Evolutionary conservation across 2,113 vertebrate species (phyloP).

Genomic region (Trogon surrucura): DNA sequence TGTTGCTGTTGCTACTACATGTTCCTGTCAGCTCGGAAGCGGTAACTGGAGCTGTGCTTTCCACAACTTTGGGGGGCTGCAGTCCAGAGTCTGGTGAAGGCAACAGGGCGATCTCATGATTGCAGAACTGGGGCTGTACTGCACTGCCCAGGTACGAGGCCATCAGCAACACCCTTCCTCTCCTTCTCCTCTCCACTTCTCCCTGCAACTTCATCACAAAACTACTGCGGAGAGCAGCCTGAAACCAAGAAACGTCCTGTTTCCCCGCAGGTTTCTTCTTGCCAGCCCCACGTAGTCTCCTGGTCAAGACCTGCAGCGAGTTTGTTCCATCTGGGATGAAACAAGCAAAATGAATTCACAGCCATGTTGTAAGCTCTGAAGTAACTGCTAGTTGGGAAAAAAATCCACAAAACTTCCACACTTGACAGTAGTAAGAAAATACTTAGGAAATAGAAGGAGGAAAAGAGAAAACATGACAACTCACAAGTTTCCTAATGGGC

Average conservation of each 20-base stretch:
- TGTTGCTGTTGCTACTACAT: neutral
- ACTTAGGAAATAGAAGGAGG: neutral
- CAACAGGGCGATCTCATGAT: neutral
- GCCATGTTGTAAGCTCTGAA: neutral
- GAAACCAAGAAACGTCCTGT: neutral
- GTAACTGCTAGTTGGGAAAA: neutral
- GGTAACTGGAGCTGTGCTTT: neutral
- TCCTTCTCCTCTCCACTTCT: neutral
- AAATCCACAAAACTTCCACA: neutral
- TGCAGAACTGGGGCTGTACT: neutral
- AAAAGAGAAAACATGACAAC: neutral
- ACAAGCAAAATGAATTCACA: neutral
- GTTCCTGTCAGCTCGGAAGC: neutral
- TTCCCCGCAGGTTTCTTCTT: neutral
- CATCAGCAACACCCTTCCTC: neutral
- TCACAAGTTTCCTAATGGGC: neutral
- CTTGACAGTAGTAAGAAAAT: neutral
- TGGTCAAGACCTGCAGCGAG: neutral
- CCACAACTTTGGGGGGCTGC: neutral
- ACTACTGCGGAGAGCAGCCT: neutral
- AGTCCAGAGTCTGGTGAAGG: neutral
- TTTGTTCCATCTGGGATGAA: neutral
- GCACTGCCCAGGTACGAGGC: neutral
- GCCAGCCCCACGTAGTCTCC: neutral
- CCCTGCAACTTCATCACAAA: neutral